Base-by-base conservation (phyloP, 2,113 vertebrate genomes). In the Aldabrachelys gigantea region DNA sequence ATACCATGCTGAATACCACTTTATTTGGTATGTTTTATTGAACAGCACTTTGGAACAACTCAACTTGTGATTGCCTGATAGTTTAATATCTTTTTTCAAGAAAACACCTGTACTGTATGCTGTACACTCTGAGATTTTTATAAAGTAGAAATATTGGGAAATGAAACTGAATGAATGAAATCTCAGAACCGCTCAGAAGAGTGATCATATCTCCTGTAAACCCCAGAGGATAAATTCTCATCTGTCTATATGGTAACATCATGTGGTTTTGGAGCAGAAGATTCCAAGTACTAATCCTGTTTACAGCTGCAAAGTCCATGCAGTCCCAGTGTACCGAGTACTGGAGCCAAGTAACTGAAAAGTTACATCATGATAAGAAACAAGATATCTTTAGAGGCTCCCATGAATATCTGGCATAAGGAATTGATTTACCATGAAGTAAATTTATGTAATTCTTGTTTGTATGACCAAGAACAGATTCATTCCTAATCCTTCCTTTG, bases 201-300 rank as follows among this genome's bases (percentile, higher is more conserved):
- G 12, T 49, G 82, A 50, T 75, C n/a, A 90, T 87, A 91, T 92
- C 31, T 87, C 82, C 11, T 65, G 8, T 62, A 78, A 62, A 11
- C 17, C 25, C 10, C 35, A 87, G 88, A 88, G 49, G 35, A 88
- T 44, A 44, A 44, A 44, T 53, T 41, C 24, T 21, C 87, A 31
- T 90, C 85, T 50, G 57, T 2, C 22, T 57, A 2, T 87, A 1
- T 47, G 0, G 0, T 1, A 6, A 31, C 52, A n/a, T 1, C 6
- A 1, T 21, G 50, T 27, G 7, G 8, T 21, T 87, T 92, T 87
- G 35, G 86, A 13, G 22, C 6, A 85, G 84, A 83, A 95, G 49
- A 1, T 2, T 93, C 44, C 76, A 0, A 35, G n/a, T 2, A 14
- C n/a, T 82, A 44, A 22, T 1, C 25, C 3, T 13, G 2, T 41